Base-by-base conservation (phyloP, 1,140 invertebrate species). In the Bactericera cockerelli region DNA sequence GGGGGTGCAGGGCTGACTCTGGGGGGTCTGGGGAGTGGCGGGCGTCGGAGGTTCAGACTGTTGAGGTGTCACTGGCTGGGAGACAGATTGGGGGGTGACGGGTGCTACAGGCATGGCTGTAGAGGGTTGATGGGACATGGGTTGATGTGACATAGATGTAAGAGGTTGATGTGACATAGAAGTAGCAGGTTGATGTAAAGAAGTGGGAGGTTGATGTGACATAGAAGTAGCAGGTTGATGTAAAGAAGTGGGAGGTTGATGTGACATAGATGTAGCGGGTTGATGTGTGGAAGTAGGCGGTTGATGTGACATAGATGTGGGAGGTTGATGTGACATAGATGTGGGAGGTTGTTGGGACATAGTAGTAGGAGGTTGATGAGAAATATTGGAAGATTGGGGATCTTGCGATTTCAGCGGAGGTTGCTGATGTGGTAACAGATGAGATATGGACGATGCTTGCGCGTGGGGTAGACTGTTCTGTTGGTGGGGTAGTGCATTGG, bases 221-320 rank as follows among this genome's bases (percentile, higher is more conserved):
- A 57, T 42, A n/a, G 31, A 31, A 39, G 59, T 42, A 22, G 36
- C 38, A 28, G 60, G 60, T 60, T 55, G 56, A 42, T 60, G 62
- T 24, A 58, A 55, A 53, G 59, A 59, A 13, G 60, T 53, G 16
- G 59, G 59, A 1, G 57, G 54, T 53, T 63, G 56, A 25, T 61
- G 38, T 25, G 28, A 39, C 55, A 53, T 24, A 16, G 55, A 13
- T 8, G 33, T 33, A 28, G 56, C 55, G 57, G 60, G 38, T 31
- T 61, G 56, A 57, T 33, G 57, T 22, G 26, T 49, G 2, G 58
- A 59, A 38, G 60, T 77, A 19, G 74, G 65, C 0, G 76, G 72
- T 65, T 81, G 80, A 13, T 75, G 72, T 58, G 80, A 61, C 26
- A 77, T 59, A 26, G 74, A 72, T 25, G 75, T 74, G 1, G 76